Conservation (phyloP, 2,113 vertebrate genomes). For the Cyanoderma ruficeps region DNA sequence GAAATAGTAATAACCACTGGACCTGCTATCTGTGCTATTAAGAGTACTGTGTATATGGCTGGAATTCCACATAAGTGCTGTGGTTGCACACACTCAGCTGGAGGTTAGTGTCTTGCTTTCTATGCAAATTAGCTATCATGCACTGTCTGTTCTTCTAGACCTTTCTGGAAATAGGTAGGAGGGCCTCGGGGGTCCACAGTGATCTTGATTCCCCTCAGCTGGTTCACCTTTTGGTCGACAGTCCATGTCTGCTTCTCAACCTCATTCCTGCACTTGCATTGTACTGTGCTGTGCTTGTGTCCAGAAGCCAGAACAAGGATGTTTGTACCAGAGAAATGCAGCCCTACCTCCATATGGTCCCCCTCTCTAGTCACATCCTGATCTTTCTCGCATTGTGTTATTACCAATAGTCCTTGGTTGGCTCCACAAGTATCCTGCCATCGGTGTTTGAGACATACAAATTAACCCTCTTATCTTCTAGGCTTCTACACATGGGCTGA, state of each 20-base stretch:
- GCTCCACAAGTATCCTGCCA: background rate
- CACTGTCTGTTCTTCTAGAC: background rate
- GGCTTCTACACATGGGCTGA: background rate
- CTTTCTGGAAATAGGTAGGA: background rate
- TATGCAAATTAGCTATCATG: background rate
- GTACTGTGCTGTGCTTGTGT: background rate
- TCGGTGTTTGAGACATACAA: background rate
- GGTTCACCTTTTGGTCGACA: fast-evolving
- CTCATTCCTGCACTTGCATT: background rate
- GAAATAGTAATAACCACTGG: background rate
- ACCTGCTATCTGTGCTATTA: background rate
- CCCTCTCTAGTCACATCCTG: background rate
- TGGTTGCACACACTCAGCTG: background rate
- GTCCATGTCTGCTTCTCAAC: background rate
- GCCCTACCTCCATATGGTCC: background rate
- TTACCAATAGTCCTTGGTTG: background rate
- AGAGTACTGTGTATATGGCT: background rate
- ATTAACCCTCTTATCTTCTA: background rate
- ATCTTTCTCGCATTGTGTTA: background rate
- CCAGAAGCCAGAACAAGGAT: background rate
- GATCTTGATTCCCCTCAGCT: background rate
- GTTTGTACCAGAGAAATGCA: background rate
- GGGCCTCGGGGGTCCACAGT: fast-evolving
- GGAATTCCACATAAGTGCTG: background rate
- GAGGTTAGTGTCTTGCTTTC: background rate